These are phyloP conservation scores for Dryobates pubescens DNA, from an alignment of 2,797 vertebrate genomes.

Conservation along the genomic window DNA sequence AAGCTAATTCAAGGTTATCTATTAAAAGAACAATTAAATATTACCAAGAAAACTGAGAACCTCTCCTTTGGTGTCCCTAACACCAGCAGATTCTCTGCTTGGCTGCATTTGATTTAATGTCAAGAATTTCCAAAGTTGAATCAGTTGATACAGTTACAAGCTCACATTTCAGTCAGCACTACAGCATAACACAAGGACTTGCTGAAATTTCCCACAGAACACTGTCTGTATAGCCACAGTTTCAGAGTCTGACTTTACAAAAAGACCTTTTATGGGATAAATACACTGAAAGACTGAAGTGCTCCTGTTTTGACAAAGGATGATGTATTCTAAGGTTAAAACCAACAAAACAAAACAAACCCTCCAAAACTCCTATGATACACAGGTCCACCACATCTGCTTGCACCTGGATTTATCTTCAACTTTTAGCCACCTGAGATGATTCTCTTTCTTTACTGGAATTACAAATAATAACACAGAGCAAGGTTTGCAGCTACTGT, in stretches of 20 bases:
- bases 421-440: not conserved
- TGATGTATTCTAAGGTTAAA: fast-evolving
- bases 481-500: not conserved
- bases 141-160: not conserved
- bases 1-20: not conserved
- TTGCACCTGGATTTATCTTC: not conserved
- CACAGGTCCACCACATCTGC: not conserved
- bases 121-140: no score
- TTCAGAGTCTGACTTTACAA: not conserved
- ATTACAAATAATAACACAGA: not conserved
- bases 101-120: not conserved
- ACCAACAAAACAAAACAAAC: not conserved
- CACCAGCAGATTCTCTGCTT: not conserved
- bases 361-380: not conserved
- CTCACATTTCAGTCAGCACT: not conserved
- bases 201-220: not conserved
- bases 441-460: not conserved
- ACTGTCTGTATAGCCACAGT: not conserved
- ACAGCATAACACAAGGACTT: not conserved
- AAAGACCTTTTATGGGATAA: not conserved
- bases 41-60: not conserved
- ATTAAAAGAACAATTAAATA: not conserved
- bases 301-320: fast-evolving
- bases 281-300: not conserved
- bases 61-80: not conserved